These are phyloP conservation scores for Salpingus planirostris DNA, from an alignment of 2,888 invertebrate species.

Conservation along the genomic window DNA sequence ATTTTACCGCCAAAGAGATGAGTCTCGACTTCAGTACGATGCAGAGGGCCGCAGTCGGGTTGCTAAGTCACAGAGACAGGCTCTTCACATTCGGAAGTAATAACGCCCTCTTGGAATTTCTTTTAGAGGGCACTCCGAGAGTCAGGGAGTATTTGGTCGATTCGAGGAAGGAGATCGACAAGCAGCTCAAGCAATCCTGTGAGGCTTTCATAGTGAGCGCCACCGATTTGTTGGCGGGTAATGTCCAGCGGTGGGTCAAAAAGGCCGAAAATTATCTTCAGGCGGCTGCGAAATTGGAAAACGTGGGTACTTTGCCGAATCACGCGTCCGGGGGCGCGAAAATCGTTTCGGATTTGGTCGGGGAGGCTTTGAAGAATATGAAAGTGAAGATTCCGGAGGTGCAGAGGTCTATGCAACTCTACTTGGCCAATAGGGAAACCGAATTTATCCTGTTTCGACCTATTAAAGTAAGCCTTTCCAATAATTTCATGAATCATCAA, in stretches of 20 bases:
- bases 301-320: conserved; percentile 17
- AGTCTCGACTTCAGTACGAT: conserved; percentile 89
- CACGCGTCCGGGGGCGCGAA: conserved; percentile 59
- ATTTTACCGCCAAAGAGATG: conserved; percentile 87
- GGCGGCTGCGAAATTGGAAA: no score
- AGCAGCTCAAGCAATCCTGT: conserved; percentile 81
- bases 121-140: conserved; percentile 87
- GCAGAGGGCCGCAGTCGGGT: conserved; percentile 72
- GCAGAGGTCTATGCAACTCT: conserved; percentile 87
- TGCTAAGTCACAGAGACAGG: conserved; percentile 69
- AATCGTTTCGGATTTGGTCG: conserved; percentile 61
- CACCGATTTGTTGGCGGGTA: conserved; percentile 66
- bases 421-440: conserved; percentile 92
- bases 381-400: conserved; percentile 70
- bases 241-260: conserved; percentile 62
- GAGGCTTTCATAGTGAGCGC: conserved; percentile 79
- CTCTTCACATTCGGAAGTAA: conserved; percentile 73
- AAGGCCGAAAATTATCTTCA: no score
- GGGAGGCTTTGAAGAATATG: conserved; percentile 69
- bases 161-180: conserved; percentile 92
- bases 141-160: conserved; percentile 88
- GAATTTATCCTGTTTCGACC: conserved; percentile 95
- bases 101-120: conserved; percentile 88
- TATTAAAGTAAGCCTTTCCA: conserved; percentile 58
- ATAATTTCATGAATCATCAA: conserved; percentile 6